Evolutionary conservation across 1,140 invertebrate species (phyloP), one percentile per base, ranked within the genome.

Genomic region (Zaprionus ornatus): DNA sequence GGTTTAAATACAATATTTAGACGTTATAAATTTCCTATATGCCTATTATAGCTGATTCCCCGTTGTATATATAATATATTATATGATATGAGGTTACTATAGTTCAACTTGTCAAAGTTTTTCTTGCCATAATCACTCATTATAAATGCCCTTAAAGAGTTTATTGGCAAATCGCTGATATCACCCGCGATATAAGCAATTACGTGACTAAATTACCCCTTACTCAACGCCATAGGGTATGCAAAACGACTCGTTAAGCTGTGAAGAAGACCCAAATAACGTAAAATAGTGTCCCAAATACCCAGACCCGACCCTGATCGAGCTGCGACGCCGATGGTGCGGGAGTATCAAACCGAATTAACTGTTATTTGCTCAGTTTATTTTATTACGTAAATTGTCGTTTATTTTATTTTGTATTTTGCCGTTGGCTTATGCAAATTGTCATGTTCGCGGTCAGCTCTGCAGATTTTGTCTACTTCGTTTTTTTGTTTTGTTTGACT

Each of bases 401-500:
- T 64, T 71, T 42, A 64, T 52, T 50, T 45, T 9, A 1, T 37
- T 1, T 37, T 0, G n/a, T 17, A 9, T 45, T 75, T 61, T 56
- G 50, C 37, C 55, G 25, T 27, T 0, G 54, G 42, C 60, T 75
- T 75, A 71, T 75, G 73, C 73, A 75, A 75, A 75, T 75, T 75
- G 17, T 40, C 60, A 75, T 74, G 66, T 74, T 74, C 69, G 72
- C 13, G 65, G 65, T 42, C 62, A 66, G 4, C n/a, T 59, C 57
- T 32, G 25, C 32, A 45, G 35, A 67, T 40, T 59, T 56, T 35
- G 72, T 63, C 71, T 59, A 72, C 42, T 25, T 42, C 72, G 71
- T 77, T 74, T 62, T 60, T 65, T 69, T 64, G 64, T 66, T 56
- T 66, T 66, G 74, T 83, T 65, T 74, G 80, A 32, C 29, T 32